phyloP scores from a whole-genome alignment of 2,888 invertebrate species.

The Xanthia icteritia region DNA sequence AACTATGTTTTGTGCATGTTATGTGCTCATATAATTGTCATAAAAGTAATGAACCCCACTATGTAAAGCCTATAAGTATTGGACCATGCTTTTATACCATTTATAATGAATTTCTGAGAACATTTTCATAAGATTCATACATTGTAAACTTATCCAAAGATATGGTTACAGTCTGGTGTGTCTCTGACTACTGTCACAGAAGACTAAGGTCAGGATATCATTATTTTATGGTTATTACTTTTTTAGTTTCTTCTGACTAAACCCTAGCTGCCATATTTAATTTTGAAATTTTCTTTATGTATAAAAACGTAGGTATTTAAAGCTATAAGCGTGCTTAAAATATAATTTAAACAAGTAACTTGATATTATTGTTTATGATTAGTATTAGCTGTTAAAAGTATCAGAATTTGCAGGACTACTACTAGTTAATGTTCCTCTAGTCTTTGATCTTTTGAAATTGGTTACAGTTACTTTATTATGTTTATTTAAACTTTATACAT shows the following conservation, averaged over 20 bases:
- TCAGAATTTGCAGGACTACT: slow-evolving; percentile 58
- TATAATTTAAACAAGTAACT: slow-evolving; percentile 66
- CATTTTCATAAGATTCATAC: slow-evolving; percentile 51
- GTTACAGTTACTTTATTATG: slow-evolving; percentile 49
- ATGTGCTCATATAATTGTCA: slow-evolving; percentile 54
- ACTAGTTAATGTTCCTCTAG: slow-evolving; percentile 66
- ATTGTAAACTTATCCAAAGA: slow-evolving; percentile 67
- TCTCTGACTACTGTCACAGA: slow-evolving; percentile 63
- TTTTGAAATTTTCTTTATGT: slow-evolving; percentile 74
- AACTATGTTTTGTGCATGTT: slow-evolving; percentile 52
- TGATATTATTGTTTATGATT: slow-evolving; percentile 63
- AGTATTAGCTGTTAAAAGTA: slow-evolving; percentile 64
- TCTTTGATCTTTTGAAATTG: slow-evolving; percentile 64
- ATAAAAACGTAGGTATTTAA: slow-evolving; percentile 71
- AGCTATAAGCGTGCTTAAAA: slow-evolving; percentile 73
- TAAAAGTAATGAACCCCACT: slow-evolving; percentile 53
- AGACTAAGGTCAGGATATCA: slow-evolving; percentile 65
- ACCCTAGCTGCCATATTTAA: slow-evolving; percentile 84
- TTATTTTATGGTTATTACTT: slow-evolving; percentile 67
- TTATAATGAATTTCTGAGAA: slow-evolving; percentile 55
- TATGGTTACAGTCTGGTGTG: slow-evolving; percentile 63
- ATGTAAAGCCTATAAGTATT: slow-evolving; percentile 58
- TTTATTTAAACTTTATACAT: slow-evolving; percentile 54
- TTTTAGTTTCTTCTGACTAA: slow-evolving; percentile 72
- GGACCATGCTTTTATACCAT: slow-evolving; percentile 64